Percentiles rank a stretch among this genome's conserved stretches.
These are phyloP conservation scores for Meandrina meandrites DNA, from an alignment of 92 coral and sea anemone species.

Conservation along the genomic window DNA sequence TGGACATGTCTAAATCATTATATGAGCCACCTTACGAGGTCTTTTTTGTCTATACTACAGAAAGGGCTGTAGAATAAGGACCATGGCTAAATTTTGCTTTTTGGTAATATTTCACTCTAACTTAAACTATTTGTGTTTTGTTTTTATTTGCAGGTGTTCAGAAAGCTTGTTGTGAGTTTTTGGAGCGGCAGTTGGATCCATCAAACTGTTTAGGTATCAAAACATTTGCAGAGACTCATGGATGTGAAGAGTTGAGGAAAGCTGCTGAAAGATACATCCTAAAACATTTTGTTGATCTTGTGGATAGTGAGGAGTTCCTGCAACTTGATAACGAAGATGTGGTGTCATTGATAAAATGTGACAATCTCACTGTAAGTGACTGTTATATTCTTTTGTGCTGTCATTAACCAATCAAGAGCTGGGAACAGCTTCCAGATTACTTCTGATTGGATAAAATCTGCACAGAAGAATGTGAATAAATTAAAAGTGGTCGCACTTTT, in stretches of 20 bases:
- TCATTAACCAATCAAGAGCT: no score
- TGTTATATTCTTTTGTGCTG: no score
- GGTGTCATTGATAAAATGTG: slow-evolving; percentile 73
- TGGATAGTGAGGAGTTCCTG: slow-evolving; percentile 89
- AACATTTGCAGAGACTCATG: slow-evolving; percentile 93
- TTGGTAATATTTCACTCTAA: not conserved
- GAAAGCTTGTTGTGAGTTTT: slow-evolving; percentile 93
- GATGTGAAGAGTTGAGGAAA: slow-evolving; percentile 79
- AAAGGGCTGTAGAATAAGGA: no score
- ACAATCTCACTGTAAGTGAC: slow-evolving; percentile 81
- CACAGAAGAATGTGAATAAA: no score
- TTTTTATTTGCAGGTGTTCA: slow-evolving; percentile 71
- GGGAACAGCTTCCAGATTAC: no score
- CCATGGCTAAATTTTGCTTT: not conserved
- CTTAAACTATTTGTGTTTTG: not conserved
- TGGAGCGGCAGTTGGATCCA: slow-evolving; percentile 90
- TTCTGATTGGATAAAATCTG: no score
- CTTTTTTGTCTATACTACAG: no score
- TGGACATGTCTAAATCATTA: no score
- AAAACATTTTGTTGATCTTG: slow-evolving; percentile 88
- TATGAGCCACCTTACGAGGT: no score
- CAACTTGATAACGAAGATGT: slow-evolving; percentile 72
- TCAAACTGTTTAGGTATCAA: slow-evolving; percentile 93
- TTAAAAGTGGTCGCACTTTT: no score
- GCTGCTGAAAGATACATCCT: slow-evolving; percentile 88